phyloP scores from a whole-genome alignment of 2,797 vertebrate genomes.

The Myiothlypis chrysogaster region DNA sequence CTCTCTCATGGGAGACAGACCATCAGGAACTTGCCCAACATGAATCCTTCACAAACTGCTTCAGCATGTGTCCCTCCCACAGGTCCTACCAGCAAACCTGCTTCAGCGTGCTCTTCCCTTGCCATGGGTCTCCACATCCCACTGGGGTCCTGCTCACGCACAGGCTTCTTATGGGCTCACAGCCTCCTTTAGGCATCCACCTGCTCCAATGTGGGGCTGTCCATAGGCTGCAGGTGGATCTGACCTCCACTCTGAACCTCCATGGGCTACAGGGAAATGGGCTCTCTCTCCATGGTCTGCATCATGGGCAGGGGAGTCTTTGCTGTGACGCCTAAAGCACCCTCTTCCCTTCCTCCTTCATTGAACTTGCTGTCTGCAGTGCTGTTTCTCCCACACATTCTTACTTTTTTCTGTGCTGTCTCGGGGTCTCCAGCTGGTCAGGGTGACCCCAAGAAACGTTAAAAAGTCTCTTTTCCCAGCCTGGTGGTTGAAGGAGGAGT shows the following conservation, averaged over 20 bases:
- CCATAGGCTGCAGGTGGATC: neutral
- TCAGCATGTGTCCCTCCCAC: neutral
- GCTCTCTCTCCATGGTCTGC: neutral
- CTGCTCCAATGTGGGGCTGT: neutral
- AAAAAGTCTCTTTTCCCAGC: too few species aligned
- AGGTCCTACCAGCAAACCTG: neutral
- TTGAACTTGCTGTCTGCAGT: neutral
- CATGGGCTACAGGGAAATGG: neutral
- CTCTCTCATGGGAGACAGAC: neutral
- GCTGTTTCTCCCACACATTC: neutral
- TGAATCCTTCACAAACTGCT: neutral
- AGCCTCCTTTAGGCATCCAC: neutral
- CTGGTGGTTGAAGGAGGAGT: too few species aligned
- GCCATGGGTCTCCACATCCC: neutral
- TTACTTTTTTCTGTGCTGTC: too few species aligned
- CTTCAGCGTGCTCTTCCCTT: neutral
- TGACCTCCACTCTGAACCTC: neutral
- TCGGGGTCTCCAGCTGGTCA: too few species aligned
- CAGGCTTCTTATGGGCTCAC: neutral
- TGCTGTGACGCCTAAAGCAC: rapidly evolving
- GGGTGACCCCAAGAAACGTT: too few species aligned
- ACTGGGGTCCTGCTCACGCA: rapidly evolving
- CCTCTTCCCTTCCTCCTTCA: neutral
- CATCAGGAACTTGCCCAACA: neutral
- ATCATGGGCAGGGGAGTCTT: neutral